Evolutionary conservation across 2,797 vertebrate species (phyloP).

Genomic region (Lacerta viridis): DNA sequence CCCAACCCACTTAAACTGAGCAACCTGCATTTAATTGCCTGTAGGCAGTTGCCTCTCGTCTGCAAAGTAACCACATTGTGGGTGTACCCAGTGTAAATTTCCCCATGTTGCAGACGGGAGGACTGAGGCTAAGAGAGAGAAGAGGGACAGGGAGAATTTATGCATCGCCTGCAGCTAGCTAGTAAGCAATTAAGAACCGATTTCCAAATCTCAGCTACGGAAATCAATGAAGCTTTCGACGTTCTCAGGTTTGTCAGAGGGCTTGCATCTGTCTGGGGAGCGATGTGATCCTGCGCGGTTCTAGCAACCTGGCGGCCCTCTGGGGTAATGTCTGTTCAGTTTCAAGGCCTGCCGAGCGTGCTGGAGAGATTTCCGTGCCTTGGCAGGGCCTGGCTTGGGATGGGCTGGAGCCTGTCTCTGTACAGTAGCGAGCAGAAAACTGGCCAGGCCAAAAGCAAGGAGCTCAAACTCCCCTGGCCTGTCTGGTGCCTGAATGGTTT

Average conservation of each 20-base stretch:
- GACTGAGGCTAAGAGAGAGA: neutral
- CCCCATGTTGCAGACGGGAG: too few relatives aligned
- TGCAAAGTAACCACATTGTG: too few relatives aligned
- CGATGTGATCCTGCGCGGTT: too few relatives aligned
- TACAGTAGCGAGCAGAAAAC: neutral
- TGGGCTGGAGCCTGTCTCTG: slow-evolving; percentile 11
- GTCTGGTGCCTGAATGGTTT: neutral
- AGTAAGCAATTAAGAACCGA: too few relatives aligned
- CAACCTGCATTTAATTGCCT: too few relatives aligned
- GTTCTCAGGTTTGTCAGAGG: neutral
- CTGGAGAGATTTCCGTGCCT: neutral
- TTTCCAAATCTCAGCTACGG: too few relatives aligned
- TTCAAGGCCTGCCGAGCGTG: neutral
- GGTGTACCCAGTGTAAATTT: too few relatives aligned
- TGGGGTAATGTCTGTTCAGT: neutral
- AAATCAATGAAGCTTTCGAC: neutral
- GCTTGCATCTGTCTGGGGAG: neutral
- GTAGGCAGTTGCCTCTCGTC: too few relatives aligned
- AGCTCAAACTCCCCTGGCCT: neutral
- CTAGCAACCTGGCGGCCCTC: neutral
- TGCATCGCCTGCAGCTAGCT: too few relatives aligned
- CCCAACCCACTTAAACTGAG: too few relatives aligned
- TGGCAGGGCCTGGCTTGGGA: neutral
- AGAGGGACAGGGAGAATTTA: neutral
- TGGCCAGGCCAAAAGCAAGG: neutral